phyloP scores from a whole-genome alignment of 2,113 vertebrate species.

The Sciurus niger region DNA sequence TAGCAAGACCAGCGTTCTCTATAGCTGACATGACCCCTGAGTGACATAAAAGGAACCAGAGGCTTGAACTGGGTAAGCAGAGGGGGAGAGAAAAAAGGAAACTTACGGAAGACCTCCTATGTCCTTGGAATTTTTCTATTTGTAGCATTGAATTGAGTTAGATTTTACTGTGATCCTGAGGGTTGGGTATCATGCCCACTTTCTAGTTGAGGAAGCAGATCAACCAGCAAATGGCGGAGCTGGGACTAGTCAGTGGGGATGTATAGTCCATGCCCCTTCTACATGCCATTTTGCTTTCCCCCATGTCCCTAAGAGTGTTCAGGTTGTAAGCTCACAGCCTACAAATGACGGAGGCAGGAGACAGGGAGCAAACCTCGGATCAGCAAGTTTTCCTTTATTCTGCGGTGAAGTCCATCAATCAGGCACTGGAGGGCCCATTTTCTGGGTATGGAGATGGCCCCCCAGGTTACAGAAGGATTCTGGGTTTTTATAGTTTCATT shows the following conservation, averaged over 20 bases:
- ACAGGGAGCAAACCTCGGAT: no score
- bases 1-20: not conserved
- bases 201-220: not conserved
- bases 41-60: constrained; percentile 2
- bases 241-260: not conserved
- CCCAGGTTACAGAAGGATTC: no score
- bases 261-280: not conserved
- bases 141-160: not conserved
- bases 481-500: no score
- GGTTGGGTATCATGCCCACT: not conserved
- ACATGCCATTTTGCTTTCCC: not conserved
- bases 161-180: not conserved
- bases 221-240: not conserved
- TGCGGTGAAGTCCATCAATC: no score
- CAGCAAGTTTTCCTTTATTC: no score
- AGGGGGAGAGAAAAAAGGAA: not conserved
- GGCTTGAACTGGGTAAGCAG: not conserved
- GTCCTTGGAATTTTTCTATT: not conserved
- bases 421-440: no score
- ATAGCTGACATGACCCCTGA: not conserved
- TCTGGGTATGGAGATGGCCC: no score
- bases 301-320: not conserved
- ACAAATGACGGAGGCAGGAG: no score
- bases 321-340: not conserved
- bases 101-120: not conserved